phyloP scores from a whole-genome alignment of 2,797 vertebrate genomes.

The Lacerta agilis region DNA sequence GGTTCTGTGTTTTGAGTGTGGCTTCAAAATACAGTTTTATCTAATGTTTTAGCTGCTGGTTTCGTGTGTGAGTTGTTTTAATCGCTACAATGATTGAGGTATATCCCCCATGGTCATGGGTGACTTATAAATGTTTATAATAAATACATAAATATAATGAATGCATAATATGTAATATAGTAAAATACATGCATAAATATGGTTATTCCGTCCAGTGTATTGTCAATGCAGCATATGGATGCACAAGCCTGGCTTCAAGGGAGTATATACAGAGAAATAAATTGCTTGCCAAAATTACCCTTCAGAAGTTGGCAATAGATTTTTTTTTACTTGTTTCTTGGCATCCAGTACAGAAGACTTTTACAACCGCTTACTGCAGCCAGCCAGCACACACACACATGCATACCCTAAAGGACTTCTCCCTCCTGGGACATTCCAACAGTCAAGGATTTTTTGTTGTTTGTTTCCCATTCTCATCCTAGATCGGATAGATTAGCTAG shows the following conservation, averaged over 20 bases:
- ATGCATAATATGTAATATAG: too few species aligned
- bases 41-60: too few species aligned
- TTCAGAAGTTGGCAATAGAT: background rate
- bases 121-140: too few species aligned
- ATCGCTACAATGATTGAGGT: too few species aligned
- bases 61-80: too few species aligned
- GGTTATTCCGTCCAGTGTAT: background rate
- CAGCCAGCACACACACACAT: background rate
- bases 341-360: background rate
- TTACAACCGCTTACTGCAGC: background rate
- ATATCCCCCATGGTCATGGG: too few species aligned
- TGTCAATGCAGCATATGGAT: background rate
- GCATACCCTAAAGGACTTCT: background rate
- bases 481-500: background rate
- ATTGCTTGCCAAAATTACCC: background rate
- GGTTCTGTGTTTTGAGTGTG: too few species aligned
- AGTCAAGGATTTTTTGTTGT: background rate
- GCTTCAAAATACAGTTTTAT: too few species aligned
- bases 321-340: background rate
- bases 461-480: background rate
- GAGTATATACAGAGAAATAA: background rate
- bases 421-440: background rate
- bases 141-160: too few species aligned
- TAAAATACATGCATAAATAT: too few species aligned
- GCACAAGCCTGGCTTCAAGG: background rate